Percentiles rank a stretch among this genome's conserved stretches.
Evolutionary conservation across 1,140 invertebrate species (phyloP).

Genomic region (Agraylea sexmaculata): DNA sequence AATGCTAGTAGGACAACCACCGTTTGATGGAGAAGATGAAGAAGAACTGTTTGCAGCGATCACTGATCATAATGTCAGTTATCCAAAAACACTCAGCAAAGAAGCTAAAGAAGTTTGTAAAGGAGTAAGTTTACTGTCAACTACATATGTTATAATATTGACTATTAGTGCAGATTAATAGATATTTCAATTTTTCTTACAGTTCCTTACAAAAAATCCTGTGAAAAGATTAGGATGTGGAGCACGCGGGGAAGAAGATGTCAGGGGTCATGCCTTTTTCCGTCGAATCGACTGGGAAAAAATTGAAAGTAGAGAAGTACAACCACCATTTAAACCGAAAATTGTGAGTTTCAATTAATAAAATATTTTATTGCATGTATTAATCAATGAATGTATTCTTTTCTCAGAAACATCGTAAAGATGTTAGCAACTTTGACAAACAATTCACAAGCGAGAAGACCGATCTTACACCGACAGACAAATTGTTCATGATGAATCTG

Average conservation of each 20-base stretch:
- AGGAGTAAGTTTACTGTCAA: slow-evolving; percentile 59
- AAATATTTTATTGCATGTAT: not conserved
- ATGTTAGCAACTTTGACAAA: slow-evolving; percentile 98
- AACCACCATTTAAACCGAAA: slow-evolving; percentile 93
- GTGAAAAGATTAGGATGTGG: slow-evolving; percentile 86
- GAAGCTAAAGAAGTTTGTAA: slow-evolving; percentile 73
- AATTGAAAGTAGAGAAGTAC: slow-evolving; percentile 91
- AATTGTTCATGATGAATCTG: slow-evolving; percentile 99
- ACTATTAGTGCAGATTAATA: not conserved
- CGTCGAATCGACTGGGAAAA: slow-evolving; percentile 94
- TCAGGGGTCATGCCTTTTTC: slow-evolving; percentile 93
- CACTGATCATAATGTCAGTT: slow-evolving; percentile 96
- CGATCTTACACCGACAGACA: slow-evolving; percentile 95
- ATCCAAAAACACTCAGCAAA: slow-evolving; percentile 91
- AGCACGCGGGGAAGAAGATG: slow-evolving; percentile 76
- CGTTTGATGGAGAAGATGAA: slow-evolving; percentile 98
- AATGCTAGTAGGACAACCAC: slow-evolving; percentile 97
- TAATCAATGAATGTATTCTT: slow-evolving; percentile 16
- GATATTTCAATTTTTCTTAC: slow-evolving; percentile 22
- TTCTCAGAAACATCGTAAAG: slow-evolving; percentile 92
- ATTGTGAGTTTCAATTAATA: not conserved
- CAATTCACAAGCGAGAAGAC: slow-evolving; percentile 98
- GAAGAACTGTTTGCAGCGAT: slow-evolving; percentile 97
- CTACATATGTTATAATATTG: not conserved
- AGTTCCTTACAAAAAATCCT: slow-evolving; percentile 93